phyloP scores from a whole-genome alignment of 2,888 invertebrate genomes.

The Petrolisthes manimaculis region DNA sequence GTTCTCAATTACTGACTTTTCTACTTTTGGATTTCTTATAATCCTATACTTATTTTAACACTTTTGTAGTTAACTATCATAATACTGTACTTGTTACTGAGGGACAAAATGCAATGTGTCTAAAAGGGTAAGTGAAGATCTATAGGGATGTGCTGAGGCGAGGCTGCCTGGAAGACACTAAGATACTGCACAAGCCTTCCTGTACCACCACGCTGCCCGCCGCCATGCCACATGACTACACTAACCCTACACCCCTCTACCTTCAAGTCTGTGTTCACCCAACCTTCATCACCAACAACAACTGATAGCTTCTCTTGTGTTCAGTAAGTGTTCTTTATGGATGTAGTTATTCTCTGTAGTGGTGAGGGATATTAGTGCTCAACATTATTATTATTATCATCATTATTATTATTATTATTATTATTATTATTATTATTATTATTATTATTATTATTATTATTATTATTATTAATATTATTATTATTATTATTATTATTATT shows the following conservation, averaged over 20 bases:
- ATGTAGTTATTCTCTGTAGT: too few relatives aligned
- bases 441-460: constrained; percentile 1
- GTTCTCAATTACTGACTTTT: not conserved
- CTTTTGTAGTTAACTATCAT: not conserved
- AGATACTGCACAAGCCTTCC: constrained; percentile 29
- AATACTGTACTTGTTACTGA: not conserved
- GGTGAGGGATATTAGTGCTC: not conserved
- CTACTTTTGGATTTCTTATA: not conserved
- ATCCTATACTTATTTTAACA: not conserved
- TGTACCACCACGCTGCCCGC: constrained; percentile 25
- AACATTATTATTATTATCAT: constrained; percentile 3
- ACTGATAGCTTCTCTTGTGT: not conserved
- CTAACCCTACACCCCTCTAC: not conserved
- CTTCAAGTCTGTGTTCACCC: not conserved
- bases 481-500: not conserved
- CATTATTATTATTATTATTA: constrained; percentile 2
- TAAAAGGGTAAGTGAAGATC: constrained; percentile 7
- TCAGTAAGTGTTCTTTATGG: too few relatives aligned
- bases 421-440: not conserved
- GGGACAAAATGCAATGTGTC: constrained; percentile 6
- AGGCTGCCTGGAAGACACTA: constrained; percentile 8
- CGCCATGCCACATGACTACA: constrained; percentile 27
- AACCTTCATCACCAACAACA: not conserved
- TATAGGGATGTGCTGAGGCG: constrained; percentile 13
- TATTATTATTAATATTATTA: not conserved